These are phyloP conservation scores for Halcyon malimbica DNA, from an alignment of 2,113 vertebrate genomes.

Conservation along the genomic window DNA sequence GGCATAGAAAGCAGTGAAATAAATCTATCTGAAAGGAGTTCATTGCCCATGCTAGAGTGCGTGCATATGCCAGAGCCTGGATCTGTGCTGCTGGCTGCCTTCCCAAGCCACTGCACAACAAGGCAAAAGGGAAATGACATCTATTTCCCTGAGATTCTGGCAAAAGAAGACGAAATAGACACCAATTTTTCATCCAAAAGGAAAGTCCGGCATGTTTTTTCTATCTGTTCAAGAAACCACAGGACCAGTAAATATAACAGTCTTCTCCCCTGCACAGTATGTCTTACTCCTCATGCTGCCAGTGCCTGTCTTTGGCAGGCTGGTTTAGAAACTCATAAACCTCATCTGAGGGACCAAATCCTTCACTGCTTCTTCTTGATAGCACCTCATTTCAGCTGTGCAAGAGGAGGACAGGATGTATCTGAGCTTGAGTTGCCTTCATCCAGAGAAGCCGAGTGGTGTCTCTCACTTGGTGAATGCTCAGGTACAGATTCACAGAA, in stretches of 20 bases:
- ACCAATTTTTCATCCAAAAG: neutral
- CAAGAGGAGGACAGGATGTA: neutral
- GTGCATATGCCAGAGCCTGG: neutral
- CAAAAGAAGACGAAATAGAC: neutral
- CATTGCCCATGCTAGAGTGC: neutral
- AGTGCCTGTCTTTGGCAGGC: neutral
- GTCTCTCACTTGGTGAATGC: neutral
- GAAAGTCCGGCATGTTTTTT: neutral
- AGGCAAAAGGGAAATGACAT: neutral
- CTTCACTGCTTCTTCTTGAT: neutral
- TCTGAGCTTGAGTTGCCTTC: neutral
- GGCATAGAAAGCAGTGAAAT: neutral
- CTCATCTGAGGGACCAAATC: neutral
- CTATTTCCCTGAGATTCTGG: neutral
- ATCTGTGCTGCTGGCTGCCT: neutral
- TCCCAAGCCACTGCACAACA: neutral
- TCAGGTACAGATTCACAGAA: neutral
- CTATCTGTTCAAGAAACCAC: neutral
- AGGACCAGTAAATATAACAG: neutral
- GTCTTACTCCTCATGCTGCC: neutral
- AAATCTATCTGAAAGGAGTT: constrained; percentile 16
- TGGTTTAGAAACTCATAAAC: neutral
- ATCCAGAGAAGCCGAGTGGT: neutral
- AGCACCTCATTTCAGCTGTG: neutral
- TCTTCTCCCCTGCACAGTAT: neutral